Base-by-base conservation (phyloP, 2,797 vertebrate species). In the Spinus pinus region DNA sequence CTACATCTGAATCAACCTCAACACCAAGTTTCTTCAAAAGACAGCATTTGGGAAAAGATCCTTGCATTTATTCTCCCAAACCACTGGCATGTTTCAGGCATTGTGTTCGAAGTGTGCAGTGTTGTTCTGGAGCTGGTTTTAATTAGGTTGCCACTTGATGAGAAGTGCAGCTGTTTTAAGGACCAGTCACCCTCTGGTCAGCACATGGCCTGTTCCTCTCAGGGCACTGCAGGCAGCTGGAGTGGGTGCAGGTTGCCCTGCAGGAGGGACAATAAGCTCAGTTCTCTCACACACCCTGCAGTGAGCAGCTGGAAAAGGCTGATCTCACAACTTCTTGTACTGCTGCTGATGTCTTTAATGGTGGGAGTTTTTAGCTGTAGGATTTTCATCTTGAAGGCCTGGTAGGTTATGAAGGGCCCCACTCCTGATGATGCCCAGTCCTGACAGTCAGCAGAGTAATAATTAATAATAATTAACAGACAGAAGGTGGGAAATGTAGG, bases 321-420 rank as follows among this genome's bases (percentile, higher is more conserved):
- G 56, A 41, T 33, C 33, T 31, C 8, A 1, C 16, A 28, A 44
- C 13, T 81, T 56, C 27, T 58, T 41, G 53, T 71, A 9, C 61
- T 77, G 70, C 70, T 84, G 30, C 39, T 86, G 54, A 2, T 64
- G 10, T 7, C 71, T 69, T n/a, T 37, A 50, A 1, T 42, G 37
- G 8, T 39, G 41, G 0, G 41, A 0, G 8, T 9, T 46, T 88
- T 73, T 25, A 79, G n/a, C n/a, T 77, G 21, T n/a, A 15, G 67
- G n/a, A 4, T 70, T 58, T 70, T 44, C 13, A 24, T 14, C 31
- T 44, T 33, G 27, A 51, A 66, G 58, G 73, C 24, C 25, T 46
- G 24, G 22, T n/a, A 14, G 47, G 6, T 28, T 65, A 1, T 39
- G 70, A 77, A 74, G 15, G 30, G 53, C 27, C 23, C 15, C 30